These are phyloP conservation scores for Gopherus flavomarginatus DNA, from an alignment of 2,113 vertebrate species.

Conservation along the genomic window DNA sequence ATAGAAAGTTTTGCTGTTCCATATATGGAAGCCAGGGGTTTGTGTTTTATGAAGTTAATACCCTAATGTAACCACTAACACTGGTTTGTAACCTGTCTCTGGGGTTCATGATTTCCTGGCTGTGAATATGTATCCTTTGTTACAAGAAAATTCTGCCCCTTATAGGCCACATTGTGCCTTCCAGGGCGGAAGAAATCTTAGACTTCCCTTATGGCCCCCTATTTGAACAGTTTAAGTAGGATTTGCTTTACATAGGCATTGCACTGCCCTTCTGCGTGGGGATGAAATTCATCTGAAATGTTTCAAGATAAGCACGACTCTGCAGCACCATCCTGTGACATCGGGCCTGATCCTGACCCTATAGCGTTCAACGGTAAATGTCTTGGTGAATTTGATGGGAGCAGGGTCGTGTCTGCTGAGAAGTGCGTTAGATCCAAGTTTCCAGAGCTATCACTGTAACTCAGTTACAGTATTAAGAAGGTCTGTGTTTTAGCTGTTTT, in stretches of 20 bases:
- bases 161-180: rapidly evolving
- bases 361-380: too few relatives aligned
- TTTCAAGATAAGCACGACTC: background rate
- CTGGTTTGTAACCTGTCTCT: background rate
- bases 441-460: background rate
- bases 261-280: background rate
- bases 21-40: background rate
- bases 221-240: too few relatives aligned
- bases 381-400: background rate
- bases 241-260: background rate
- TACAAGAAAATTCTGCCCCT: background rate
- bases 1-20: background rate
- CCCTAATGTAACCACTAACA: background rate
- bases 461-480: background rate
- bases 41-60: slow-evolving; percentile 7
- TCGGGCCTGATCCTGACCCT: too few relatives aligned
- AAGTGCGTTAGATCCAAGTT: background rate
- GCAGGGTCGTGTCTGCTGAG: background rate
- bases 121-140: background rate
- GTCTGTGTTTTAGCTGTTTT: too few relatives aligned
- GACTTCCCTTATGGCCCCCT: background rate
- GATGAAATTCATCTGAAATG: background rate
- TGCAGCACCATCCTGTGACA: background rate
- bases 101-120: background rate
- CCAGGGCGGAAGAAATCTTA: background rate